phyloP scores from a whole-genome alignment of 1,140 invertebrate species.

The Drosophila trapezifrons region DNA sequence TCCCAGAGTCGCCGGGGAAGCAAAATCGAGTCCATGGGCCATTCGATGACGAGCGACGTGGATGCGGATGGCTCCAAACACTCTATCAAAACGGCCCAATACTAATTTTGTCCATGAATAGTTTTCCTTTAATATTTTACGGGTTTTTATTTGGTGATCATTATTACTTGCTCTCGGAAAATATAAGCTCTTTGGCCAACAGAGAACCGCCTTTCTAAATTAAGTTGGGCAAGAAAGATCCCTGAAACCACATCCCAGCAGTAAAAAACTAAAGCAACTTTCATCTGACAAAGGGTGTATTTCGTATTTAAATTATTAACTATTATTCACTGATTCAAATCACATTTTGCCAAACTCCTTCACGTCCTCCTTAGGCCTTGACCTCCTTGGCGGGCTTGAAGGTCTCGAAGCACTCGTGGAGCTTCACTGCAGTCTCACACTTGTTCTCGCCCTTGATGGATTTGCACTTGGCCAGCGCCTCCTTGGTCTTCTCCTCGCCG shows the following conservation, averaged over 20 bases:
- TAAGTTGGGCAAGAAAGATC: neutral
- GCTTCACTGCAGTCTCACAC: slow-evolving; percentile 63
- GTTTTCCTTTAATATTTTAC: neutral
- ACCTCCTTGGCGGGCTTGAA: slow-evolving; percentile 43
- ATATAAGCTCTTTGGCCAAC: neutral
- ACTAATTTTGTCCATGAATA: no score
- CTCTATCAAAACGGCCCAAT: no score
- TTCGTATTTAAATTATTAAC: slow-evolving; percentile 7
- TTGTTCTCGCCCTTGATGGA: slow-evolving; percentile 63
- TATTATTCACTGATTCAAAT: slow-evolving; percentile 67
- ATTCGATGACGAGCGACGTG: neutral
- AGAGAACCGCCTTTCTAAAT: neutral
- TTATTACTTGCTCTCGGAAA: neutral
- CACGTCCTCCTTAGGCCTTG: slow-evolving; percentile 45
- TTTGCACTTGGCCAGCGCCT: slow-evolving; percentile 56
- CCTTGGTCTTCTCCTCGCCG: slow-evolving; percentile 71
- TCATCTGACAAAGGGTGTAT: slow-evolving; percentile 33
- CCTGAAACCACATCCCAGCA: no score
- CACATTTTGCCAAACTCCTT: slow-evolving; percentile 55
- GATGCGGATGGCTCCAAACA: neutral
- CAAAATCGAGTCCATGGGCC: slow-evolving; percentile 18
- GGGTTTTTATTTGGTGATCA: neutral
- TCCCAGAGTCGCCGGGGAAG: neutral
- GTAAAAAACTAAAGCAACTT: neutral
- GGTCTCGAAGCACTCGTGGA: slow-evolving; percentile 63